Evolutionary conservation across 2,113 vertebrate genomes (phyloP).

Genomic region (Eretmochelys imbricata): DNA sequence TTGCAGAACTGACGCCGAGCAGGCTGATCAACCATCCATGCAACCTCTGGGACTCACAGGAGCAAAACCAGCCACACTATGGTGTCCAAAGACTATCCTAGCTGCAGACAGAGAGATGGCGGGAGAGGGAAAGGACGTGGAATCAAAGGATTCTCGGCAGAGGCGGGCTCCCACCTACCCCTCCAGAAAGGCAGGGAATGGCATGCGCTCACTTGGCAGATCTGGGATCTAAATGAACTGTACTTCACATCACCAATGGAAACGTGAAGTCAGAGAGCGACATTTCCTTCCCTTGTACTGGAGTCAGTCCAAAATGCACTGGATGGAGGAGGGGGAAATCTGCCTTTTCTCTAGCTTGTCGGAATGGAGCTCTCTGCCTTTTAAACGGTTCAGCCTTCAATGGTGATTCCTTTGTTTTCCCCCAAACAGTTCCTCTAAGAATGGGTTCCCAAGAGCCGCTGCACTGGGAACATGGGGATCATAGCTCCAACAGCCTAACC

Average conservation of each 20-base stretch:
- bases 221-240: neutral
- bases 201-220: neutral
- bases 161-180: too few relatives aligned
- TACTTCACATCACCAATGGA: neutral
- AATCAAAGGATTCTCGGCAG: neutral
- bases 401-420: neutral
- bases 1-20: accelerated
- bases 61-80: neutral
- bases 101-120: neutral
- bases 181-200: neutral
- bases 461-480: neutral
- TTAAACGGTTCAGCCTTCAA: neutral
- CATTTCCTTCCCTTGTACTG: conserved; percentile 10
- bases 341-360: neutral
- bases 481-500: neutral
- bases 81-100: too few relatives aligned
- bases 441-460: neutral
- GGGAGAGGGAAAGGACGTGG: too few relatives aligned
- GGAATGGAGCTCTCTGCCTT: neutral
- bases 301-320: neutral
- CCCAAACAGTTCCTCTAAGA: accelerated
- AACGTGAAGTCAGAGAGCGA: conserved; percentile 13
- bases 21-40: neutral
- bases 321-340: neutral
- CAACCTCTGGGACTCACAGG: accelerated